phyloP scores from a whole-genome alignment of 2,888 invertebrate species.

The Gnatocerus cornutus region DNA sequence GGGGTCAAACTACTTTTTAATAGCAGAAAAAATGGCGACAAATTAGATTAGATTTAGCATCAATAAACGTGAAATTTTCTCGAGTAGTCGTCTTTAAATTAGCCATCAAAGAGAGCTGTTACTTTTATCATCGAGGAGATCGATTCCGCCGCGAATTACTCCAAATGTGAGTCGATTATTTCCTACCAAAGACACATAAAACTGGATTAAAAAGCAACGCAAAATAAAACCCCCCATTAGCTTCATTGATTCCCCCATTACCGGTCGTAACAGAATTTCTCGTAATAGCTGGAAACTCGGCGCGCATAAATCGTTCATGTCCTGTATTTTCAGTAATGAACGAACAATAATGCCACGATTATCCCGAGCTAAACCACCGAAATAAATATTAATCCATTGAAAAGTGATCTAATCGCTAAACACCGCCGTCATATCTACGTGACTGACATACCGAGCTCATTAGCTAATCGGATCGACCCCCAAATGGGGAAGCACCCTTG shows the following conservation, averaged over 20 bases:
- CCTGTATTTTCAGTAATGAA: conserved; percentile 35
- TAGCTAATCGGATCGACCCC: conserved; percentile 54
- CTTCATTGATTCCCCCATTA: conserved; percentile 34
- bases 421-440: conserved; percentile 55
- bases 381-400: conserved; percentile 47
- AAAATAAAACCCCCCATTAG: conserved; percentile 32
- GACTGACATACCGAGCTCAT: conserved; percentile 60
- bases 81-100: not conserved
- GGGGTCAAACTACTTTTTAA: not conserved
- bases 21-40: too few species aligned
- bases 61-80: too few species aligned
- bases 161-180: conserved; percentile 20
- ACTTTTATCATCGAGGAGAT: conserved; percentile 5
- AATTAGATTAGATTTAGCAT: too few species aligned
- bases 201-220: conserved; percentile 31
- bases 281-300: conserved; percentile 23
- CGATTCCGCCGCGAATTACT: conserved; percentile 1
- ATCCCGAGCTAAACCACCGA: conserved; percentile 33
- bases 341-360: conserved; percentile 36
- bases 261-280: conserved; percentile 18
- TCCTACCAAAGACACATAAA: conserved; percentile 15
- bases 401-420: conserved; percentile 60
- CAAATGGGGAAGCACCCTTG: not conserved
- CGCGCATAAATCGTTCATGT: conserved; percentile 28
- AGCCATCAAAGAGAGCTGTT: not conserved